phyloP scores from a whole-genome alignment of 1,140 invertebrate genomes.

The Drosophila quadrilineata region DNA sequence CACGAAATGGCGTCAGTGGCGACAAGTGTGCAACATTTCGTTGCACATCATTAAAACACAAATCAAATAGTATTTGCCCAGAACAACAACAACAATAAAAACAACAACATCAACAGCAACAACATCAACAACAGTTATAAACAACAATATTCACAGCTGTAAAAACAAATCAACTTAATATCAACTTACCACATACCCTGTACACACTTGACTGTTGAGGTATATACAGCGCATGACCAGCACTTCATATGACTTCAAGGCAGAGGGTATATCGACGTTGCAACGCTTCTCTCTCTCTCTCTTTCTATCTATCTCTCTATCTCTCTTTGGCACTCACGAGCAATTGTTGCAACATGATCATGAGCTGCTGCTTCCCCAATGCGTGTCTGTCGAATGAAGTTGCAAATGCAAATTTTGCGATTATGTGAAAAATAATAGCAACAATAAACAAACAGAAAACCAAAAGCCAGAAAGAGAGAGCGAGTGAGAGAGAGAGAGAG shows the following conservation, averaged over 20 bases:
- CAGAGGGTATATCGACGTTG: too few relatives aligned
- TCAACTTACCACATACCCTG: too few relatives aligned
- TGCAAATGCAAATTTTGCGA: constrained; percentile 37
- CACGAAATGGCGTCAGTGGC: constrained; percentile 3
- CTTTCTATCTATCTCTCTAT: neutral
- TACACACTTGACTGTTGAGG: too few relatives aligned
- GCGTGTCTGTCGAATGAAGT: constrained; percentile 25
- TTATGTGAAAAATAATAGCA: constrained; percentile 13
- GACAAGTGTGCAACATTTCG: constrained; percentile 20
- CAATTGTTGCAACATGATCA: constrained; percentile 18
- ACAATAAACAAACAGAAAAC: constrained; percentile 6
- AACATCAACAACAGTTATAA: constrained; percentile 4
- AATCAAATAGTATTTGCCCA: constrained; percentile 23
- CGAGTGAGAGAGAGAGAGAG: too few relatives aligned
- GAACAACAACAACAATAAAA: constrained; percentile 2
- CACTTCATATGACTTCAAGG: too few relatives aligned
- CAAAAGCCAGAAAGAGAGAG: neutral
- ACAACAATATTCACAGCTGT: constrained; percentile 29
- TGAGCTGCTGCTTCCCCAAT: constrained; percentile 24
- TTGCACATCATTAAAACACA: constrained; percentile 36
- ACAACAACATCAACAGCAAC: neutral
- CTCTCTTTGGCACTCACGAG: neutral
- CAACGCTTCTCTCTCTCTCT: too few relatives aligned
- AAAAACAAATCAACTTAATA: neutral
- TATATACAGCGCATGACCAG: too few relatives aligned